Evolutionary conservation across 2,888 invertebrate species (phyloP).

Genomic region (Lasioglossum villosulum): DNA sequence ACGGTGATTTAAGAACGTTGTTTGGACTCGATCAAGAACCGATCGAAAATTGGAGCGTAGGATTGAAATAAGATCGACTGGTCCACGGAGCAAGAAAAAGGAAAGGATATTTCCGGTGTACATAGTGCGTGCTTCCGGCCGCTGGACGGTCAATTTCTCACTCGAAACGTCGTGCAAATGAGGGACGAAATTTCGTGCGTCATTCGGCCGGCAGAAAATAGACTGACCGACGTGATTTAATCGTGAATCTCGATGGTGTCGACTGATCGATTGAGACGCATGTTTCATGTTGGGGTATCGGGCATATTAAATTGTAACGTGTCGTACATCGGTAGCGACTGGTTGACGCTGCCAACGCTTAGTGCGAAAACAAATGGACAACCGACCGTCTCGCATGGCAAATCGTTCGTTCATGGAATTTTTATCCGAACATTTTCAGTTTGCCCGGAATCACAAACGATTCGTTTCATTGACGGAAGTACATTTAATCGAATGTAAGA

Average conservation of each 20-base stretch:
- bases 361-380: background rate
- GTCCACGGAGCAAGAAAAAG: background rate
- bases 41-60: background rate
- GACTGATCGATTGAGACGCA: constrained; percentile 4
- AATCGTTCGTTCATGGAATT: background rate
- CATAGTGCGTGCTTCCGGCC: constrained; percentile 45
- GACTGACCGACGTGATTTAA: constrained; percentile 28
- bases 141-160: constrained; percentile 37
- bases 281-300: constrained; percentile 1
- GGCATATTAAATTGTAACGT: background rate
- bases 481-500: no score
- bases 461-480: no score
- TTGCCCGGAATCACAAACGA: background rate
- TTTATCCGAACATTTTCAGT: background rate
- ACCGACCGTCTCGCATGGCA: background rate
- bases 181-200: constrained; percentile 56
- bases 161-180: constrained; percentile 31
- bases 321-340: background rate
- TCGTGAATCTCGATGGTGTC: constrained; percentile 13
- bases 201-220: constrained; percentile 38
- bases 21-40: background rate
- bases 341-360: background rate
- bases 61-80: background rate
- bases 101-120: constrained; percentile 40
- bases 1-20: background rate